phyloP scores from a whole-genome alignment of 2,888 invertebrate species.

The Oxycera nigricornis region DNA sequence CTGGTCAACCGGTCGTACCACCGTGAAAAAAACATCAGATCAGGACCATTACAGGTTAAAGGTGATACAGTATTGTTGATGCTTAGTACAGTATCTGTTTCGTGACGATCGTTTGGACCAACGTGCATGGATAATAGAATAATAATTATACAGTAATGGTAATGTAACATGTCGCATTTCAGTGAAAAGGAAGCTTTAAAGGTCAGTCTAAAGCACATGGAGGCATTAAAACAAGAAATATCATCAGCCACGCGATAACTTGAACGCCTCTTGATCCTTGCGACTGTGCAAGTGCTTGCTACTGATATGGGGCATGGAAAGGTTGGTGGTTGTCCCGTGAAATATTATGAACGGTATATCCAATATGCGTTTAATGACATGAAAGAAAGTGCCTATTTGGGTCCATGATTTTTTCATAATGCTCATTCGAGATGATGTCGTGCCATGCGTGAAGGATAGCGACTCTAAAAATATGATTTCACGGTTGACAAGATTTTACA shows the following conservation, averaged over 20 bases:
- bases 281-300: conserved; percentile 18
- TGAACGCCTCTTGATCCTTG: conserved; percentile 6
- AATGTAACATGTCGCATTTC: not conserved
- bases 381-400: conserved; percentile 37
- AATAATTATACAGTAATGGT: not conserved
- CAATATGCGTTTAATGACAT: conserved; percentile 38
- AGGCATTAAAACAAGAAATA: not conserved
- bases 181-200: not conserved
- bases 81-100: not conserved
- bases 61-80: not conserved
- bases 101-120: not conserved
- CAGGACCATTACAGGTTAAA: conserved; percentile 6
- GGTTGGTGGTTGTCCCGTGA: not conserved
- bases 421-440: not conserved
- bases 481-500: conserved; percentile 22
- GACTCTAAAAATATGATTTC: conserved; percentile 34
- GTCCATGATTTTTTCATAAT: conserved; percentile 37
- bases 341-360: conserved; percentile 14
- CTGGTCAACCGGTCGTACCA: not conserved
- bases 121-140: not conserved
- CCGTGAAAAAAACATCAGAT: not conserved
- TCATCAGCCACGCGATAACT: not conserved
- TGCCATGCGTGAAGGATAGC: conserved; percentile 24
- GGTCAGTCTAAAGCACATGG: not conserved
- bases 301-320: conserved; percentile 10